A percentile compares a stretch with the other conserved stretches of the same genome.
Conservation (phyloP, 2,113 vertebrate species). For the Hippocampus abdominalis region DNA sequence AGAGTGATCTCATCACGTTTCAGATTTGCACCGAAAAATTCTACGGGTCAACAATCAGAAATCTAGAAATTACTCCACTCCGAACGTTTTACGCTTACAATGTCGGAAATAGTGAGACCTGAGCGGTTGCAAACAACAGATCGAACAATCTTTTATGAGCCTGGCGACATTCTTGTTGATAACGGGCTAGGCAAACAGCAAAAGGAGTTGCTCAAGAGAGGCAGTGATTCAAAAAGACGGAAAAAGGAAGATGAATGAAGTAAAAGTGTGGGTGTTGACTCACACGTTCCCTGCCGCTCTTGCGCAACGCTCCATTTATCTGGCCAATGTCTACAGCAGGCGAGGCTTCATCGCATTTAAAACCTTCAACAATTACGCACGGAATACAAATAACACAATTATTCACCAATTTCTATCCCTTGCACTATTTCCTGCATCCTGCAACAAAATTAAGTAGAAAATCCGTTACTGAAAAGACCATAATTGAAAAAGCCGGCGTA, state of each 20-base stretch:
- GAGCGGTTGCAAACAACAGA: constrained; percentile 36
- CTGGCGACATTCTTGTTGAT: constrained; percentile 40
- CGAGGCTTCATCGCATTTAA: constrained; percentile 3
- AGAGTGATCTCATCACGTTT: not conserved
- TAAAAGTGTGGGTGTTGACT: constrained; percentile 20
- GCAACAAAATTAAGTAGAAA: too few species aligned
- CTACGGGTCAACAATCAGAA: not conserved
- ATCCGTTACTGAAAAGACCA: too few species aligned
- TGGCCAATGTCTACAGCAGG: constrained; percentile 53
- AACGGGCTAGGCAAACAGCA: constrained; percentile 20
- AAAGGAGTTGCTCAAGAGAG: constrained; percentile 15
- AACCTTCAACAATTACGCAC: not conserved
- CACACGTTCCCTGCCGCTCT: constrained; percentile 28
- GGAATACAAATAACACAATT: too few species aligned
- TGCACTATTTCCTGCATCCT: too few species aligned
- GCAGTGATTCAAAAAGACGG: constrained; percentile 29
- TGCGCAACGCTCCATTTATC: constrained; percentile 44
- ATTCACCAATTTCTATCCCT: too few species aligned
- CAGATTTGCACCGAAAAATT: not conserved
- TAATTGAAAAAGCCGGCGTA: not conserved
- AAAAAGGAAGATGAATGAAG: constrained; percentile 14
- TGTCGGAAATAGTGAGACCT: constrained; percentile 34
- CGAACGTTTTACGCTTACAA: constrained; percentile 3
- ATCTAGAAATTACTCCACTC: not conserved
- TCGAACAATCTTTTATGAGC: constrained; percentile 37